Conservation (phyloP, 2,113 vertebrate species). For the Opisthocomus hoazin region DNA sequence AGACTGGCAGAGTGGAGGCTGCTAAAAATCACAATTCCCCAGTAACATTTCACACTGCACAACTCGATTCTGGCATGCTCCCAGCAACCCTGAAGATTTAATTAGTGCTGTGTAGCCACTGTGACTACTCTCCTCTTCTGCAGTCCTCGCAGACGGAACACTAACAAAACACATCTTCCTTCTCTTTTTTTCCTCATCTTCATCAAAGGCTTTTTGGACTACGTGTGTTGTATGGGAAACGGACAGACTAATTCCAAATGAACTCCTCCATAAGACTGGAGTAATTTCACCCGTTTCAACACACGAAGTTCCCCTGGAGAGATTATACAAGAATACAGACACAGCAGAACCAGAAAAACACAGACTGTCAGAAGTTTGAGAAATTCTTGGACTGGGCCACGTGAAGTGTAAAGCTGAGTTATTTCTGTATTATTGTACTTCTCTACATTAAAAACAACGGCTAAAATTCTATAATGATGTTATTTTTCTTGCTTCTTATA, state of each 20-base stretch:
- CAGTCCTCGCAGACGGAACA: slow-evolving; percentile 30
- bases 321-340: neutral
- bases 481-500: neutral
- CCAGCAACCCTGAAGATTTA: slow-evolving; percentile 51
- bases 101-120: slow-evolving; percentile 54
- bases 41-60: slow-evolving; percentile 6
- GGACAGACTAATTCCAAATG: neutral
- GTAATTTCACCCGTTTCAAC: neutral
- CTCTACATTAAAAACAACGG: neutral
- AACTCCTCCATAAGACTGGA: neutral
- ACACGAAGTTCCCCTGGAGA: neutral
- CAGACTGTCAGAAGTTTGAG: neutral
- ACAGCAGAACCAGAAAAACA: neutral
- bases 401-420: neutral
- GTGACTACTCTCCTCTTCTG: slow-evolving; percentile 26
- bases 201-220: neutral
- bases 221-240: neutral
- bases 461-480: neutral
- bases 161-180: slow-evolving; percentile 35
- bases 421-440: neutral
- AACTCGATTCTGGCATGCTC: neutral
- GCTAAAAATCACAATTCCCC: slow-evolving; percentile 35
- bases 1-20: neutral
- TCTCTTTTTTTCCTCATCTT: neutral
- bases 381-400: neutral